Percentiles rank a stretch among this genome's conserved stretches.
Conservation (phyloP, 2,113 vertebrate genomes). For the Microtus oregoni region DNA sequence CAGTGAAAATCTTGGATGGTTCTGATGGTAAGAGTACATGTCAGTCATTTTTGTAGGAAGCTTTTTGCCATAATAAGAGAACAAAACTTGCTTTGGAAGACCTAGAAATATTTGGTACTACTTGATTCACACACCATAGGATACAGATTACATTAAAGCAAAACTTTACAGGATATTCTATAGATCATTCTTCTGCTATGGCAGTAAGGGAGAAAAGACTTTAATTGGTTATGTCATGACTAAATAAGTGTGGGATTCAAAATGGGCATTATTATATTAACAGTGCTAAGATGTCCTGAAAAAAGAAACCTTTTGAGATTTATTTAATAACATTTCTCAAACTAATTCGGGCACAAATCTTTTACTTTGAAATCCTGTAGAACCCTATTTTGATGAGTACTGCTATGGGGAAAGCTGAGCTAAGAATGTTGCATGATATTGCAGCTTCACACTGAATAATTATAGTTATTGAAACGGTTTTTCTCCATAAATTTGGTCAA, state of each 20-base stretch:
- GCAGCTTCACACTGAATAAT: background rate
- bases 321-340: slow-evolving; percentile 31
- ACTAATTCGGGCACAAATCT: background rate
- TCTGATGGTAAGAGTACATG: background rate
- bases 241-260: slow-evolving; percentile 28
- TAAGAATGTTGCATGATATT: background rate
- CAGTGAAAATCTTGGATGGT: background rate
- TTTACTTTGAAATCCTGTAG: background rate
- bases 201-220: background rate
- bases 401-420: slow-evolving; percentile 13
- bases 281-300: slow-evolving; percentile 32
- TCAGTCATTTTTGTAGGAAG: slow-evolving; percentile 37
- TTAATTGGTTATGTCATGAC: slow-evolving; percentile 18
- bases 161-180: background rate
- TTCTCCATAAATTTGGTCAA: slow-evolving; percentile 3
- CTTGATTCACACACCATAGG: background rate
- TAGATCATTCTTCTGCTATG: slow-evolving; percentile 33
- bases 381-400: background rate
- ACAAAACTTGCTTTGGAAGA: slow-evolving; percentile 13
- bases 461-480: background rate
- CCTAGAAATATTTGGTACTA: slow-evolving; percentile 29
- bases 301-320: slow-evolving; percentile 22
- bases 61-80: slow-evolving; percentile 46
- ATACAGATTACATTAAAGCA: background rate
- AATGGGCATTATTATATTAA: background rate